Base-by-base conservation (phyloP, 1,140 invertebrate genomes). In the Saccostrea echinata region DNA sequence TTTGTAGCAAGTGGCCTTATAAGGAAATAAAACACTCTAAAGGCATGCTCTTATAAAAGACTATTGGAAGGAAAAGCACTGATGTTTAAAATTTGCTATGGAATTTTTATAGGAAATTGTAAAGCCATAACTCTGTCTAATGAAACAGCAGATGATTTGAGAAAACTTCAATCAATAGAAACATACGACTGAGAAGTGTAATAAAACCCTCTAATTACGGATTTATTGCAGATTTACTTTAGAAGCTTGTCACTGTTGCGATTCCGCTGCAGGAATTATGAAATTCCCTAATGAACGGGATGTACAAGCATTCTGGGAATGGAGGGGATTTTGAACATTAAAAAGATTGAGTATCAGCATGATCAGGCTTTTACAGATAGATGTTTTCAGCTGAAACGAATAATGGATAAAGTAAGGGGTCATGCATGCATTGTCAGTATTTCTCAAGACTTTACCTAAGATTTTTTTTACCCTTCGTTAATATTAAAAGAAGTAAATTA, bases 71-170 rank as follows among this genome's bases (percentile, higher is more conserved):
- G 21, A 64, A 64, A 64, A 64, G 21, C 21, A 24, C 4, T n/a
- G 24, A 33, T 30, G 27, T 76, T 76, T 1, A 33, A 76, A 76
- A 27, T 13, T 76, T 76, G 4, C 68, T 35, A 18, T 4, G 68
- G 68, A 43, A 30, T 27, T 76, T 30, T 76, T 16, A 61, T 61
- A 76, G 27, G 68, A 76, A 76, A 76, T 76, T 76, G 27, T 76
- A 27, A 76, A 30, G 68, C 68, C 68, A 76, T 76, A 76, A 76
- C 12, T 30, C 0, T 18, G 68, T 33, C 11, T 76, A 76, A 76
- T 76, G 30, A 76, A 76, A 33, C 68, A 76, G 27, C 68, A 76
- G 27, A 76, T 76, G 27, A 76, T 76, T 76, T 76, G 68, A 76
- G 68, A 76, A 76, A 76, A 33, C 68, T 76, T 35, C 11, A 76